Evolutionary conservation across 2,888 invertebrate species (phyloP), one percentile per base, ranked within the genome.

Genomic region (Meganola albula): DNA sequence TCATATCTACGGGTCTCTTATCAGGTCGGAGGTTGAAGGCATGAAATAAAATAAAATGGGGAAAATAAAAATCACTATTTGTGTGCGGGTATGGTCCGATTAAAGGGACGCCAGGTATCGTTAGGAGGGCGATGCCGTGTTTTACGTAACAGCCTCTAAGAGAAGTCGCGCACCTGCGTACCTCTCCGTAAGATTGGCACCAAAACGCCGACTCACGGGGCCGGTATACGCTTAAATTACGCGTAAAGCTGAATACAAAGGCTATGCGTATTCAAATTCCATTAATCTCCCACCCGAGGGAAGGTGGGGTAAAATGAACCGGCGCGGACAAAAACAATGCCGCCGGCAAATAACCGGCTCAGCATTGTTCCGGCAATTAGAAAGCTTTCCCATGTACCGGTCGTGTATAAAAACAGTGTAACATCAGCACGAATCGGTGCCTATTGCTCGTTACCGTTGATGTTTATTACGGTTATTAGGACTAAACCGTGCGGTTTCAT

Each of bases 341-440:
- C 83, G 77, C 73, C 74, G 80, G 84, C 84, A 77, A 80, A 85
- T 83, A 84, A 83, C 84, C 82, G 76, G 84, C 80, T 83, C 83
- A 79, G 83, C 83, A 84, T 85, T 86, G 85, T 85, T 84, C 82
- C 84, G 83, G 82, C 86, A 86, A 85, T 85, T 85, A 86, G 86
- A 85, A 84, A 85, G 86, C 83, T 85, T 86, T 86, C 82, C 84
- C 84, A 80, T 84, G 84, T 84, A 84, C 79, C 75, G 78, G 77
- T 65, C 82, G 80, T 80, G 84, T 84, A 83, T 85, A 84, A 84
- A 84, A 85, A 85, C 84, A 83, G 73, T 78, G 83, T 80, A 82
- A 80, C 83, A 83, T 82, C 82, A 82, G 83, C 83, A 80, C 79
- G 83, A 82, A 80, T 82, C 77, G 80, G 79, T 79, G 77, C 79